Conservation (phyloP, 2,797 vertebrate species). For the Coendou prehensilis region DNA sequence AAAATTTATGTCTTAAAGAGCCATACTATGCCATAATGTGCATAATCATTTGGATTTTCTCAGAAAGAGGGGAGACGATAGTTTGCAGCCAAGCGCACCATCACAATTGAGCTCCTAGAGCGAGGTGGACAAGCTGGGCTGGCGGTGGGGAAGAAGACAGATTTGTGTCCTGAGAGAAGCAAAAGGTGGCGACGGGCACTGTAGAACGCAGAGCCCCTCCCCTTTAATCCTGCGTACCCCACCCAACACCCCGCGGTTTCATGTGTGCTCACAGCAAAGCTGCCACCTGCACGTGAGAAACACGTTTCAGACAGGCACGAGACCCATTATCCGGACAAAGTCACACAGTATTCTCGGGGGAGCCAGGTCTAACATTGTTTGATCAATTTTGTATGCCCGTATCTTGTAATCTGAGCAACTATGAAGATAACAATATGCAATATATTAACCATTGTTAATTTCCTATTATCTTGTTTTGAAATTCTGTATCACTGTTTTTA, state of each 20-base stretch:
- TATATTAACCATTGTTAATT: too few species aligned
- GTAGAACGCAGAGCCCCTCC: background rate
- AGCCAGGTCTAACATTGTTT: background rate
- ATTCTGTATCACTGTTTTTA: too few species aligned
- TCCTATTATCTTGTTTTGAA: too few species aligned
- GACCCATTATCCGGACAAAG: background rate
- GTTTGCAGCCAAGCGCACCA: background rate
- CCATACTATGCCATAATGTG: background rate
- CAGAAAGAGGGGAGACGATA: background rate
- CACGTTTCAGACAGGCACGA: background rate
- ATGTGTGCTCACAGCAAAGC: background rate
- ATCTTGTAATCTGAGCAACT: too few species aligned
- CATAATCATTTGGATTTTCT: background rate
- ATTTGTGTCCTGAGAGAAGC: background rate
- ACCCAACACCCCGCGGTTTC: conserved; percentile 21
- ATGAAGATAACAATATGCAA: too few species aligned
- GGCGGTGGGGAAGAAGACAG: background rate
- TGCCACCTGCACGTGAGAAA: conserved; percentile 54
- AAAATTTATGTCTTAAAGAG: background rate
- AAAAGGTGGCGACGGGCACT: conserved; percentile 38
- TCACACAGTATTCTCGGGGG: background rate
- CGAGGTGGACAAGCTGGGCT: background rate
- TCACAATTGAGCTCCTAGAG: background rate
- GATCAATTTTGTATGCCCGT: too few species aligned
- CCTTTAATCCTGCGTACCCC: conserved; percentile 46